Base-by-base conservation (phyloP, 2,113 vertebrate genomes). In the Calidris pugnax region DNA sequence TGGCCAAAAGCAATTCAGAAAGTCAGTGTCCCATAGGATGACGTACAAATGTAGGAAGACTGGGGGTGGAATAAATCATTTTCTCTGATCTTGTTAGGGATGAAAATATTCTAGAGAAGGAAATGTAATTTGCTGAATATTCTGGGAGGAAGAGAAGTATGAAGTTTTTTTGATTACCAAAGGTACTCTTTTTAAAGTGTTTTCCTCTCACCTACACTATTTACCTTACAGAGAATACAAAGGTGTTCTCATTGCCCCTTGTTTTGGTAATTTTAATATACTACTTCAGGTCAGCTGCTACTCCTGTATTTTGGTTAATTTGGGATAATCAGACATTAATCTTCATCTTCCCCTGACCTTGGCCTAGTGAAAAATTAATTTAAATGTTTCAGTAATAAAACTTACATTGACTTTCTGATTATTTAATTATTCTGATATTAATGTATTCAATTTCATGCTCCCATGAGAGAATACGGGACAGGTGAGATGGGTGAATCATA, bases 1-100 rank as follows among this genome's bases (percentile, higher is more conserved):
- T 98, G 97, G 98, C 98, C 92, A 66, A 96, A 97, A 98, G 98
- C 98, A 98, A 98, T 98, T 97, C 96, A 97, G 97, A 98, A 98
- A 98, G 93, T 89, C 93, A 14, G 3, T 45, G 95, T 98, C 98
- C 98, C 98, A 93, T 87, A 98, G 97, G 98, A 98, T 97, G 97
- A 92, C 4, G 23, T 97, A 98, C 92, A 97, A 97, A 98, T 93
- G 98, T 96, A 97, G 97, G 95, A 94, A 97, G 91, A 89, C 77
- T 96, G 95, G 95, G 95, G 98, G 97, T 97, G 97, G 98, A 98
- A 98, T 98, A 98, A 98, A 98, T 98, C 48, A 98, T 98, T 97
- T 98, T 71, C 95, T 98, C 96, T 98, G 97, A 98, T 98, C 98
- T 97, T 97, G 95, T 98, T 98, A 98, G 95, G 92, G 87, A 89